These are phyloP conservation scores for Philotrypesis tridentata DNA, from an alignment of 1,140 invertebrate genomes.

Conservation along the genomic window DNA sequence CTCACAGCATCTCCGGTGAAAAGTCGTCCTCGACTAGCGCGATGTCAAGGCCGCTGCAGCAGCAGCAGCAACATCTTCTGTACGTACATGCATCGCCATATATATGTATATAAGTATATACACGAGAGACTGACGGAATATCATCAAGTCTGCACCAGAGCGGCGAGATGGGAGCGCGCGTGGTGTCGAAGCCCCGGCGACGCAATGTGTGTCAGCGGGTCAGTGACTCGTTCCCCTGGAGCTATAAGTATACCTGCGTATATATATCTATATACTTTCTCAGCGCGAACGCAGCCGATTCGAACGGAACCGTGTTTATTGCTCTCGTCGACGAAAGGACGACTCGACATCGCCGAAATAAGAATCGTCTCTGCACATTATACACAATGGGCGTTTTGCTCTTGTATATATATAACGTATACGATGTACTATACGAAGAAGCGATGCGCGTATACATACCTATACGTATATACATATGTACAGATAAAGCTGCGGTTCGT, in stretches of 20 bases:
- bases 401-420: too few relatives aligned
- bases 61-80: too few relatives aligned
- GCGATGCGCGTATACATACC: too few relatives aligned
- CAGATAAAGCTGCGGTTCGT: neutral
- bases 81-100: neutral
- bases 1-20: neutral
- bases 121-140: neutral
- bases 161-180: neutral
- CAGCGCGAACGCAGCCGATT: neutral
- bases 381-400: too few relatives aligned
- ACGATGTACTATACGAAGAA: too few relatives aligned
- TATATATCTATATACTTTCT: neutral
- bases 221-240: constrained; percentile 43
- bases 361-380: too few relatives aligned
- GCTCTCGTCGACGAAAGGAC: neutral
- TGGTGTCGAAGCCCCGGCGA: neutral
- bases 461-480: too few relatives aligned
- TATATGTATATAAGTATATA: neutral
- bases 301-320: constrained; percentile 23
- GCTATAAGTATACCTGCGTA: too few relatives aligned
- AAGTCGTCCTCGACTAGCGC: neutral
- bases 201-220: constrained; percentile 52
- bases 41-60: constrained; percentile 29
- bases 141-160: too few relatives aligned
- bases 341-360: too few relatives aligned